Conservation (phyloP, 1,140 invertebrate species). For the Nomia melanderi region DNA sequence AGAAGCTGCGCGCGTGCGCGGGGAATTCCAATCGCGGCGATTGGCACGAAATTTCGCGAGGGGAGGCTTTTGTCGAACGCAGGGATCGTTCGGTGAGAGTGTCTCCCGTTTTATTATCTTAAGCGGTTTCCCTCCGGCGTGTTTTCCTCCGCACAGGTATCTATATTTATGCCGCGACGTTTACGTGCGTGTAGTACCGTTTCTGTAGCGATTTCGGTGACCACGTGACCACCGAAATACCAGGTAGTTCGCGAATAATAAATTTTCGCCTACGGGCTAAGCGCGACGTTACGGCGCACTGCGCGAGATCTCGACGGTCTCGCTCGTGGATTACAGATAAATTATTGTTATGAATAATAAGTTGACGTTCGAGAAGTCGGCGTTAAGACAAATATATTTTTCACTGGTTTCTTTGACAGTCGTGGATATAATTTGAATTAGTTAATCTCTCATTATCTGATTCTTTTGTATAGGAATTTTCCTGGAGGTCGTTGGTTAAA, state of each 20-base stretch:
- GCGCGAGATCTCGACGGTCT: too few species aligned
- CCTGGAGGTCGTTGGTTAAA: too few species aligned
- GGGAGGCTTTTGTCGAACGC: background rate
- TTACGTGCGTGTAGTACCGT: constrained; percentile 22
- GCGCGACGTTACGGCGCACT: background rate
- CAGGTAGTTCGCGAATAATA: constrained; percentile 48
- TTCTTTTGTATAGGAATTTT: too few species aligned
- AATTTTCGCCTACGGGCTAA: constrained; percentile 23
- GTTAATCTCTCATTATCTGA: too few species aligned
- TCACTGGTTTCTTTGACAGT: too few species aligned
- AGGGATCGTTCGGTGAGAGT: background rate
- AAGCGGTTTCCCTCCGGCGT: constrained; percentile 20
- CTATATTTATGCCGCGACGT: constrained; percentile 53
- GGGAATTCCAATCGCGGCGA: constrained; percentile 8
- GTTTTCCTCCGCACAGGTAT: constrained; percentile 29
- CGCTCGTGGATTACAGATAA: too few species aligned
- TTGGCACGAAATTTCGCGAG: background rate
- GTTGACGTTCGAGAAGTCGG: too few species aligned
- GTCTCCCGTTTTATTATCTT: constrained; percentile 37
- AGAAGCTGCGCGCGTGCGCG: background rate
- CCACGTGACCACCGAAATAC: constrained; percentile 54
- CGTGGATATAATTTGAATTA: too few species aligned
- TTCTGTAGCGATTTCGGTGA: constrained; percentile 32
- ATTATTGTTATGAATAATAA: too few species aligned
- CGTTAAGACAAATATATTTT: too few species aligned